phyloP scores from a whole-genome alignment of 1,140 invertebrate genomes.

The Pogonus chalceus region DNA sequence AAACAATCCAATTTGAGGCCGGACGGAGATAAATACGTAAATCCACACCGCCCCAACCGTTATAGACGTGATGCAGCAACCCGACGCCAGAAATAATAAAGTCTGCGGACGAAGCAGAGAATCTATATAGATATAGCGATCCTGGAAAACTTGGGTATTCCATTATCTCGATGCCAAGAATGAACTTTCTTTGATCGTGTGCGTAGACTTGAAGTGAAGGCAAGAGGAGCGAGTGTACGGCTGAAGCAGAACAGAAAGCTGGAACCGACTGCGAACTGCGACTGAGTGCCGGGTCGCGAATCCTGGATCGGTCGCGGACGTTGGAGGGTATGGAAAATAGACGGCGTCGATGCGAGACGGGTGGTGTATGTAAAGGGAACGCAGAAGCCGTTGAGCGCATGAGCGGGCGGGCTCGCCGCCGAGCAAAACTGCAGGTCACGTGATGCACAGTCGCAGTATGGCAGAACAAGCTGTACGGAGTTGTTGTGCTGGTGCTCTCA shows the following conservation, averaged over 20 bases:
- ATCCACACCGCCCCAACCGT: background rate
- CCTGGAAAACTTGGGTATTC: background rate
- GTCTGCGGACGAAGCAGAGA: no score
- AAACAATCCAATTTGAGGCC: background rate
- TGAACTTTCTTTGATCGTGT: background rate
- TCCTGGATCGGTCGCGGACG: no score
- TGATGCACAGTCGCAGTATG: constrained; percentile 33
- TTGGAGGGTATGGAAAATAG: background rate
- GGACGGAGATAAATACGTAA: background rate
- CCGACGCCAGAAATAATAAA: no score
- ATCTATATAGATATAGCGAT: background rate
- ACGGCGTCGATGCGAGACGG: background rate
- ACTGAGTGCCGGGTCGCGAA: no score
- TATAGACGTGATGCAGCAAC: background rate
- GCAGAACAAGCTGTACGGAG: constrained; percentile 14
- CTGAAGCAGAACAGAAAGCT: background rate
- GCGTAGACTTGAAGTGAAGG: background rate
- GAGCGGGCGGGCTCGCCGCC: constrained; percentile 13
- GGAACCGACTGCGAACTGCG: no score
- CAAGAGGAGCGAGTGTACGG: no score
- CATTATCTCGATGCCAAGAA: background rate
- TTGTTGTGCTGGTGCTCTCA: background rate
- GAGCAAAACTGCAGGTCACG: constrained; percentile 23
- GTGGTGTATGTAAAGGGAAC: background rate
- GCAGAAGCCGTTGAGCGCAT: constrained; percentile 16